phyloP scores from a whole-genome alignment of 2,888 invertebrate species.

The Trichogramma evanescens region DNA sequence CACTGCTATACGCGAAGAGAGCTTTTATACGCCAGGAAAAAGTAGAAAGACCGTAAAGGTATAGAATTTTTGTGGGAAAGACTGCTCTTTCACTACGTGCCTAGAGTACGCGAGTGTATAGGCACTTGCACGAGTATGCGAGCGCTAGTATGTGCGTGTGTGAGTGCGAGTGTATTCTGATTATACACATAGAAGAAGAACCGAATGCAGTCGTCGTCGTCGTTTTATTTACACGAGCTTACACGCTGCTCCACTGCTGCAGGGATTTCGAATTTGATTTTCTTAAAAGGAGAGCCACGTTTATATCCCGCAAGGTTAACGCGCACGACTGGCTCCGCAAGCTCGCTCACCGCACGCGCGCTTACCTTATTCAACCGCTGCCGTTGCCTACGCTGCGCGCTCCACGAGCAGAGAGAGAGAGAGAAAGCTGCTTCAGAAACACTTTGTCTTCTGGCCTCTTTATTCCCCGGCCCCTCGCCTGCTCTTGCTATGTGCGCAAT shows the following conservation, averaged over 20 bases:
- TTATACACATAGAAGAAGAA: conserved; percentile 8
- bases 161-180: conserved; percentile 10
- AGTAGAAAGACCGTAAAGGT: conserved; percentile 9
- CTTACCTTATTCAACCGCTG: too few relatives aligned
- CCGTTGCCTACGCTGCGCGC: too few relatives aligned
- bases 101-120: conserved; percentile 21
- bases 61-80: conserved; percentile 30
- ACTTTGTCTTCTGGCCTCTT: too few relatives aligned
- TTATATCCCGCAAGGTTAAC: conserved; percentile 3
- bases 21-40: conserved; percentile 10
- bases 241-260: conserved; percentile 18
- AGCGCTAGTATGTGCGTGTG: neutral
- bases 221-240: conserved; percentile 27
- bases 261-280: conserved; percentile 32
- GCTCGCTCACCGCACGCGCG: neutral
- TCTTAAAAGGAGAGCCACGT: conserved; percentile 28
- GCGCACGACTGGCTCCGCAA: too few relatives aligned
- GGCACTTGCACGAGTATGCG: conserved; percentile 8
- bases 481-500: too few relatives aligned
- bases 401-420: too few relatives aligned
- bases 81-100: conserved; percentile 17
- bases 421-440: too few relatives aligned
- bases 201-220: conserved; percentile 5
- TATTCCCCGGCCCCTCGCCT: too few relatives aligned
- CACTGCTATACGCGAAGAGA: neutral